phyloP scores from a whole-genome alignment of 2,888 invertebrate species.

The Ennomos fuscantarius region DNA sequence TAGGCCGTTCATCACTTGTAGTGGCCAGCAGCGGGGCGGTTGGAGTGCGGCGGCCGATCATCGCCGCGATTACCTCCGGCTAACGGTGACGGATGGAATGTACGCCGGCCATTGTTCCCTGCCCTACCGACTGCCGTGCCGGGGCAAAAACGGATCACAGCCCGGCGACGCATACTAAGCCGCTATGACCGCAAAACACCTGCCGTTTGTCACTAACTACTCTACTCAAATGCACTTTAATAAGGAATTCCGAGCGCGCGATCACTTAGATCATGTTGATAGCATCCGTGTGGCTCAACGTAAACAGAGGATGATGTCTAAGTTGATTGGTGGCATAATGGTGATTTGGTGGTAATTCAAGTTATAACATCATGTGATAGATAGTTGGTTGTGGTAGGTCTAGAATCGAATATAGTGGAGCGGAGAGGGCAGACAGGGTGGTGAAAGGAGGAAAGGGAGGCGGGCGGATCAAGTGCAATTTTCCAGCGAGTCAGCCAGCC shows the following conservation, averaged over 20 bases:
- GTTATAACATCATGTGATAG: slow-evolving; percentile 14
- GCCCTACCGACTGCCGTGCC: slow-evolving; percentile 41
- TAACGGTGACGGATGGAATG: slow-evolving; percentile 80
- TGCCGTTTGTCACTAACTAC: slow-evolving; percentile 46
- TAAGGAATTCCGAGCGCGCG: slow-evolving; percentile 35
- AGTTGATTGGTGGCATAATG: slow-evolving; percentile 8
- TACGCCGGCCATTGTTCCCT: slow-evolving; percentile 75
- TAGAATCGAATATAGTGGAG: slow-evolving; percentile 59
- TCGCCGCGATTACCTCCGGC: slow-evolving; percentile 66
- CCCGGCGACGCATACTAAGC: slow-evolving; percentile 65
- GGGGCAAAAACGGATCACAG: slow-evolving; percentile 70
- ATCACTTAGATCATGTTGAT: slow-evolving; percentile 5
- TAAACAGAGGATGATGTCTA: slow-evolving; percentile 4
- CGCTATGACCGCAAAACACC: slow-evolving; percentile 54
- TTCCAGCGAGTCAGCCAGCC: slow-evolving; percentile 60
- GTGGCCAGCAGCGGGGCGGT: slow-evolving; percentile 25
- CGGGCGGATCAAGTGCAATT: slow-evolving; percentile 71
- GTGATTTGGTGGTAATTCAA: slow-evolving; percentile 7
- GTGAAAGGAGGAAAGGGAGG: slow-evolving; percentile 44
- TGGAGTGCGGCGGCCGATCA: slow-evolving; percentile 51
- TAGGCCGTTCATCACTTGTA: slow-evolving; percentile 17
- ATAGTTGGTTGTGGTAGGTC: slow-evolving; percentile 55
- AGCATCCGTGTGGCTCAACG: slow-evolving; percentile 11
- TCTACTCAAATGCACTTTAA: slow-evolving; percentile 21
- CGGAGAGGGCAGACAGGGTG: slow-evolving; percentile 50